Percentiles rank a stretch among this genome's conserved stretches.
These are phyloP conservation scores for Diorhabda sublineata DNA, from an alignment of 1,140 invertebrate genomes.

Conservation along the genomic window DNA sequence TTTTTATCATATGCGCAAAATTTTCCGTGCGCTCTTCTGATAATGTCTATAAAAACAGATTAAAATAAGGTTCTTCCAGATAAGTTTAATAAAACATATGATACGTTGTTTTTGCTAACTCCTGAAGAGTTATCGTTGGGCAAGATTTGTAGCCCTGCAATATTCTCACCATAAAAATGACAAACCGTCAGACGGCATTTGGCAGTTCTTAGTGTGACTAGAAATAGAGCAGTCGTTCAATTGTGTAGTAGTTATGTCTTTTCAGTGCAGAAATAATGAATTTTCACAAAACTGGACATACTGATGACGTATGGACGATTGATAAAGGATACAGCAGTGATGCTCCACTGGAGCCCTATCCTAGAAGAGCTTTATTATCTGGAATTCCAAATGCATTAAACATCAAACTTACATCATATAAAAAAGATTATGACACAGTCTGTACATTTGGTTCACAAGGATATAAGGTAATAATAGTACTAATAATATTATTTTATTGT, in stretches of 20 bases:
- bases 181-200: background rate
- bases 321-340: slow-evolving; percentile 47
- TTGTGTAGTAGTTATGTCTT: background rate
- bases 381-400: slow-evolving; percentile 48
- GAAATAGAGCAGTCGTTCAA: slow-evolving; percentile 41
- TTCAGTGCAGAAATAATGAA: background rate
- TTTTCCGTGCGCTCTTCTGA: too few species aligned
- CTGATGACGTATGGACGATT: slow-evolving; percentile 44
- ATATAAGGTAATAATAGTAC: slow-evolving; percentile 44
- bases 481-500: too few species aligned
- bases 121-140: too few species aligned
- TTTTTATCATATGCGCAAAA: too few species aligned
- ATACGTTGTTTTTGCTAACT: too few species aligned
- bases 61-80: too few species aligned
- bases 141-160: too few species aligned
- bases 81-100: too few species aligned
- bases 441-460: slow-evolving; percentile 52
- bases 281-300: slow-evolving; percentile 12
- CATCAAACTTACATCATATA: slow-evolving; percentile 45
- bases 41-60: too few species aligned
- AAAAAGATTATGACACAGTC: slow-evolving; percentile 50
- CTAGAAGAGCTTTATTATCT: slow-evolving; percentile 47
- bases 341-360: slow-evolving; percentile 48
- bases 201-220: background rate
- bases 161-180: too few species aligned